These are phyloP conservation scores for Pinna nobilis DNA, from an alignment of 1,140 invertebrate genomes.

Conservation along the genomic window DNA sequence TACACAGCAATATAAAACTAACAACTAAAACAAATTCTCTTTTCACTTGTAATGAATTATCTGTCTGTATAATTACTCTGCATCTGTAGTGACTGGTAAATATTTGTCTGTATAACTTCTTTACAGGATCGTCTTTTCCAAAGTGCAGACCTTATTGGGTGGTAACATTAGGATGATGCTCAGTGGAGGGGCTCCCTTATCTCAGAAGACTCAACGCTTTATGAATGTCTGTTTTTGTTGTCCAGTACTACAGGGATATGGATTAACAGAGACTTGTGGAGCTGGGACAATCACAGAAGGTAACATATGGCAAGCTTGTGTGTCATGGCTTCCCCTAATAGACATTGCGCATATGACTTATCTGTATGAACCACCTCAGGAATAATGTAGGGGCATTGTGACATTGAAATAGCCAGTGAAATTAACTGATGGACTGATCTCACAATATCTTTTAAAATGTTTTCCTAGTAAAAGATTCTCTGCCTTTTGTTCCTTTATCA, in stretches of 20 bases:
- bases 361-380: background rate
- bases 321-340: too few species aligned
- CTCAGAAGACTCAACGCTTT: conserved; percentile 96
- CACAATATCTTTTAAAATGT: too few species aligned
- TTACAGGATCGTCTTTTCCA: conserved; percentile 83
- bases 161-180: conserved; percentile 91
- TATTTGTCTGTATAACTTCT: background rate
- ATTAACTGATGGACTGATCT: too few species aligned
- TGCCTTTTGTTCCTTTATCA: too few species aligned
- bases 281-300: conserved; percentile 92
- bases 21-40: too few species aligned
- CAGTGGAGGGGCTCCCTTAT: conserved; percentile 94
- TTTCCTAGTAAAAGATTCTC: too few species aligned
- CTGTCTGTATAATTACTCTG: too few species aligned
- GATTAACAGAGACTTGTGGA: conserved; percentile 96
- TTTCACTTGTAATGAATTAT: too few species aligned
- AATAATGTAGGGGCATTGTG: background rate
- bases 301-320: too few species aligned
- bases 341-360: background rate
- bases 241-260: conserved; percentile 95
- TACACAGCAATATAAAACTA: too few species aligned
- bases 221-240: conserved; percentile 95
- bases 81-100: too few species aligned
- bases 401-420: background rate
- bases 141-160: conserved; percentile 87